phyloP scores from a whole-genome alignment of 2,113 vertebrate species.

The Hystrix cristata region DNA sequence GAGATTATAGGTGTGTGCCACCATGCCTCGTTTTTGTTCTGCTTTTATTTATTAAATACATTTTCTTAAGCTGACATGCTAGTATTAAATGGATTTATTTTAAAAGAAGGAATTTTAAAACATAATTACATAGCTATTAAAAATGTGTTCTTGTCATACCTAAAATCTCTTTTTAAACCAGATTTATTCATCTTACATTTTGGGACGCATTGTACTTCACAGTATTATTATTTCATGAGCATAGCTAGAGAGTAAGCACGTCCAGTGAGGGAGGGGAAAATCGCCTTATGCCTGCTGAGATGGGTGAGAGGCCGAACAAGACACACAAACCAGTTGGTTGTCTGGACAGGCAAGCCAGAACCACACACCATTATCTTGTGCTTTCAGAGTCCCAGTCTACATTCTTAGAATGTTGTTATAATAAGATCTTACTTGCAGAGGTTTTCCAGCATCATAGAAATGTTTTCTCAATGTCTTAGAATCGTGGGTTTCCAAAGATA shows the following conservation, averaged over 20 bases:
- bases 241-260: background rate
- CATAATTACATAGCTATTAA: background rate
- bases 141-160: background rate
- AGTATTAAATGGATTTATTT: conserved; percentile 7
- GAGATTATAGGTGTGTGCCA: background rate
- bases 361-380: background rate
- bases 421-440: background rate
- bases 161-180: background rate
- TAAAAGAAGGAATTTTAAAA: conserved; percentile 15
- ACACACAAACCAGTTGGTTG: background rate
- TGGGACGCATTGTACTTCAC: background rate
- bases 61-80: background rate
- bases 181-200: background rate
- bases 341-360: background rate
- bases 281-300: background rate
- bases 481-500: conserved; percentile 27
- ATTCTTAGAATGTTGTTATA: background rate
- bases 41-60: background rate
- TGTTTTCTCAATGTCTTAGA: conserved; percentile 15
- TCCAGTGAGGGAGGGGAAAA: background rate
- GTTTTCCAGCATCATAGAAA: background rate
- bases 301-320: background rate
- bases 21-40: background rate
- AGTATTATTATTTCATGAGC: background rate
- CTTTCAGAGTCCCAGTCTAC: background rate